Base-by-base conservation (phyloP, 2,113 vertebrate species). In the Otus sunia region DNA sequence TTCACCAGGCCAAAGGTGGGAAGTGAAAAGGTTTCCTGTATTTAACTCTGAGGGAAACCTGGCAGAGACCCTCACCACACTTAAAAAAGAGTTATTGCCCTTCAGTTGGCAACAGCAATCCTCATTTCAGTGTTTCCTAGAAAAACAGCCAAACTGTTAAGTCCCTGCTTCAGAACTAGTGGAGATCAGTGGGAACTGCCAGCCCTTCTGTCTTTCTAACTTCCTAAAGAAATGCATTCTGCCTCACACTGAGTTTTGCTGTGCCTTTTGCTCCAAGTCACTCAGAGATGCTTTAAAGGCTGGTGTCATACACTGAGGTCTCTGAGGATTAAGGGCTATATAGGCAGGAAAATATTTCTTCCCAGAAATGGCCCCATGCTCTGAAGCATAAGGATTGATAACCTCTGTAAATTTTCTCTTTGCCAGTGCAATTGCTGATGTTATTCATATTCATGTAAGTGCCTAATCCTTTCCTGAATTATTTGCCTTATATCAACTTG, bases 361-460 rank as follows among this genome's bases (percentile, higher is more conserved):
- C 75, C 45, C 39, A 88, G 68, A 94, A 94, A 94, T 71, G 50
- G 92, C 15, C 75, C 73, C 88, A 81, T 75, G 67, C 58, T 92
- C 60, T 84, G 85, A 82, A 95, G 71, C 8, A 11, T 77, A 80
- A 95, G 80, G 90, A 97, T 96, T 95, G 93, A 97, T 96, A 95
- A 95, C 80, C 36, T 39, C 89, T 83, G 74, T 95, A 95, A 96
- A 94, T 97, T 94, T 96, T 94, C 68, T 68, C 86, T 63, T 92
- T 87, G 64, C 69, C 66, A 36, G 73, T 74, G 62, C 75, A 80
- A 62, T 58, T 82, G 92, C 93, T 83, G 71, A 45, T 96, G 84
- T 77, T 94, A 94, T 94, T 97, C 92, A 96, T 93, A 96, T 93
- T 96, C 94, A 94, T 95, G 89, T 92, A 94, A 96, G 62, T 86